Percentiles rank a stretch among this genome's conserved stretches.
phyloP scores from a whole-genome alignment of 2,888 invertebrate genomes.

The Galerucella calmariensis region DNA sequence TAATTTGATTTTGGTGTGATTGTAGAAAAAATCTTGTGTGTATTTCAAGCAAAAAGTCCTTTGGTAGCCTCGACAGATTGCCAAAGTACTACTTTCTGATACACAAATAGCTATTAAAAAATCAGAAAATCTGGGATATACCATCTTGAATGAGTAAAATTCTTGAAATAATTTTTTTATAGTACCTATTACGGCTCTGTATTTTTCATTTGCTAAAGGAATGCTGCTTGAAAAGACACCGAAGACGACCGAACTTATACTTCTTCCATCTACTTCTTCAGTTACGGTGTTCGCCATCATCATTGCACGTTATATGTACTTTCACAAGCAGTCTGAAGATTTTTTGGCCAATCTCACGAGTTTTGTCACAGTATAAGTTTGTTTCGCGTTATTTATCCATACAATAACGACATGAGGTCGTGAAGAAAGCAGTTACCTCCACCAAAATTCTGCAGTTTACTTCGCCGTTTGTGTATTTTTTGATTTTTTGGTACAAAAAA shows the following conservation, averaged over 20 bases:
- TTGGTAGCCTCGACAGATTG: no score
- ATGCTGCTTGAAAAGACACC: constrained; percentile 46
- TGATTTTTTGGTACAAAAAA: constrained; percentile 21
- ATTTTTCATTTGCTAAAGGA: constrained; percentile 28
- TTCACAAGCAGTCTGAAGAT: constrained; percentile 8
- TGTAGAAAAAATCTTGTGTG: no score
- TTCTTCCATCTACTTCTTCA: constrained; percentile 15
- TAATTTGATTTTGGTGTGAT: no score
- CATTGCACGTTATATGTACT: constrained; percentile 29
- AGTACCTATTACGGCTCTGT: constrained; percentile 12
- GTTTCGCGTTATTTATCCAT: not conserved
- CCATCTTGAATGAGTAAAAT: no score
- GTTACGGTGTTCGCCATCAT: constrained; percentile 14
- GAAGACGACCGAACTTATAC: constrained; percentile 44
- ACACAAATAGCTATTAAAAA: no score
- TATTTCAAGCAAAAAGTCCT: no score
- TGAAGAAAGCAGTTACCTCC: not conserved
- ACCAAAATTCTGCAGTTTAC: not conserved
- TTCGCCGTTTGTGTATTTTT: not conserved
- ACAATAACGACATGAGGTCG: not conserved
- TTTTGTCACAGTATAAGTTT: constrained; percentile 9
- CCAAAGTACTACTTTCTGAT: no score
- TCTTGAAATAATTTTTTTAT: no score
- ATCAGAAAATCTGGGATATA: no score
- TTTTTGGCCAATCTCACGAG: not conserved